Conservation (phyloP, 92 coral and sea anemone genomes). For the Parazoanthus atlanticus region DNA sequence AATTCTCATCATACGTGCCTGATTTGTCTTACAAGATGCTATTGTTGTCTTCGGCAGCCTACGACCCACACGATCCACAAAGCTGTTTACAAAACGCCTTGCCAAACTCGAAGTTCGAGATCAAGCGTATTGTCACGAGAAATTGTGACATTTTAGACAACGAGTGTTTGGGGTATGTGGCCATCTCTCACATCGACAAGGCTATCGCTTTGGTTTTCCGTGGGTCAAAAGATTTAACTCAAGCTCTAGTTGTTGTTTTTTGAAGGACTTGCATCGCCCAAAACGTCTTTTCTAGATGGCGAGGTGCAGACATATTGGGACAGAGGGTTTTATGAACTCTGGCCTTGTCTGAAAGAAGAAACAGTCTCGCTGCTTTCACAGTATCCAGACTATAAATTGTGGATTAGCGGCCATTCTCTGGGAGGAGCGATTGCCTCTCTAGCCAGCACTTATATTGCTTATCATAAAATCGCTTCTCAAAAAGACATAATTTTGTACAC, state of each 20-base stretch:
- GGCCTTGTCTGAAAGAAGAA: no score
- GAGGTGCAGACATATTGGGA: not conserved
- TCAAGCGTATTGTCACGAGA: slow-evolving; percentile 50
- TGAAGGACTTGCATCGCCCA: slow-evolving; percentile 38
- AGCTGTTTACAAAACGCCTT: slow-evolving; percentile 54
- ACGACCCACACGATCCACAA: slow-evolving; percentile 56
- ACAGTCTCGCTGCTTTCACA: no score
- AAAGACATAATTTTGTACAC: no score
- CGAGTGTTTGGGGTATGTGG: slow-evolving; percentile 66
- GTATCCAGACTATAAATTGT: not conserved
- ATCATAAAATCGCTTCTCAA: no score
- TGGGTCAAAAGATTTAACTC: slow-evolving; percentile 41
- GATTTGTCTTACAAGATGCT: slow-evolving; percentile 65
- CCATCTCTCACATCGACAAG: slow-evolving; percentile 60
- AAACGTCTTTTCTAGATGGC: not conserved
- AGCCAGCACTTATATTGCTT: not conserved
- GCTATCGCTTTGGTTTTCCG: slow-evolving; percentile 66
- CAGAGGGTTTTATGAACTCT: no score
- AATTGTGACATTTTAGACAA: slow-evolving; percentile 47
- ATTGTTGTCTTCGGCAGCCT: slow-evolving; percentile 57
- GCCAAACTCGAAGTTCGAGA: slow-evolving; percentile 41
- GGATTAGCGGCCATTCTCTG: slow-evolving; percentile 63
- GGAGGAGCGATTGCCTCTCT: slow-evolving; percentile 56
- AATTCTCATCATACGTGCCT: slow-evolving; percentile 43
- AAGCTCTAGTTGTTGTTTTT: slow-evolving; percentile 27